These are phyloP conservation scores for Artibeus jamaicensis DNA, from an alignment of 2,797 vertebrate genomes.

Conservation along the genomic window DNA sequence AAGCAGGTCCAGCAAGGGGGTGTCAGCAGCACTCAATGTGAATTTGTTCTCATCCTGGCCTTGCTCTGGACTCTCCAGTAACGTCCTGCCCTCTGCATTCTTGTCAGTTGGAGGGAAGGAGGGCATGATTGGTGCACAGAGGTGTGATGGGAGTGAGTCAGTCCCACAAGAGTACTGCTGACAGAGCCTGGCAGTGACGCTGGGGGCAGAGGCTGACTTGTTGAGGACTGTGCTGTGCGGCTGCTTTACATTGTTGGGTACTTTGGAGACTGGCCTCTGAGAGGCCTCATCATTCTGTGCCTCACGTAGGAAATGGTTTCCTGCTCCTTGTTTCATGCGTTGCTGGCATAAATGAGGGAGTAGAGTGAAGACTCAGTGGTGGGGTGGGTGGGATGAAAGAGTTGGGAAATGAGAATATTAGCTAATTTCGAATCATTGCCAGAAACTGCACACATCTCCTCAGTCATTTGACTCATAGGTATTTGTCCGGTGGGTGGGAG, in stretches of 20 bases:
- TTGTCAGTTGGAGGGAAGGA: background rate
- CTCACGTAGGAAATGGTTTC: background rate
- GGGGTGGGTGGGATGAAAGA: background rate
- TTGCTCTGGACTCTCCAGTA: background rate
- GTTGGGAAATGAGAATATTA: background rate
- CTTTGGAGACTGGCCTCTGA: background rate
- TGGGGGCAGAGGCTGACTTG: background rate
- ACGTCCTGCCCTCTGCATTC: background rate
- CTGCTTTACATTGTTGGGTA: accelerated
- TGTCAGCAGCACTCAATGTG: background rate
- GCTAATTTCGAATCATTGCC: background rate
- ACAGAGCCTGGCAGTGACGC: background rate
- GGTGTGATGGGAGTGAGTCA: background rate
- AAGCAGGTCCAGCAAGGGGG: background rate
- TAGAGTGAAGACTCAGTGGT: background rate
- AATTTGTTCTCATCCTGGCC: background rate
- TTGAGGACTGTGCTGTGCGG: background rate
- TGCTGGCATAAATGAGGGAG: background rate
- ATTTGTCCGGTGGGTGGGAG: background rate
- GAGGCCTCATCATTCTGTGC: background rate
- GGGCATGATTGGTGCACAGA: accelerated
- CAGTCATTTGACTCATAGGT: background rate
- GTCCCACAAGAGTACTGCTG: accelerated
- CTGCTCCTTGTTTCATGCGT: background rate
- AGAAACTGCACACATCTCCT: background rate